Evolutionary conservation across 2,113 vertebrate species (phyloP).

Genomic region (Macquaria ambigua): DNA sequence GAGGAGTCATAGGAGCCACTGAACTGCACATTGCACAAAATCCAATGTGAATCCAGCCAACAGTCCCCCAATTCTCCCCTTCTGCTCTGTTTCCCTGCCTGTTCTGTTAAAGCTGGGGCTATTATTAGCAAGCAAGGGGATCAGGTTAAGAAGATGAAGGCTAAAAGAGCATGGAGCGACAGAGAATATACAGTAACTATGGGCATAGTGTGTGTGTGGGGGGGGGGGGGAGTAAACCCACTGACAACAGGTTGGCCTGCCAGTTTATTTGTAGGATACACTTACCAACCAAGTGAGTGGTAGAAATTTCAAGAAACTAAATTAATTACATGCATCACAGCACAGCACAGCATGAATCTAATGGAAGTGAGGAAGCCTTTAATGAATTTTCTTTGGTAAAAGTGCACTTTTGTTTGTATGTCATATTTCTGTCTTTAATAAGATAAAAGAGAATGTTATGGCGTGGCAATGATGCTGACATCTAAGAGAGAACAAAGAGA

Average conservation of each 20-base stretch:
- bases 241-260: slow-evolving; percentile 17
- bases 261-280: slow-evolving; percentile 9
- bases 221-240: not conserved
- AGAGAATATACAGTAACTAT: slow-evolving; percentile 28
- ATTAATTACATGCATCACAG: not conserved
- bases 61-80: slow-evolving; percentile 24
- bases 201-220: not conserved
- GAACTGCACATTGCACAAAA: slow-evolving; percentile 52
- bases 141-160: slow-evolving; percentile 60
- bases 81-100: slow-evolving; percentile 57
- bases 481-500: not conserved
- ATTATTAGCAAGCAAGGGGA: slow-evolving; percentile 62
- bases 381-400: not conserved
- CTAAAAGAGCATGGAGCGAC: slow-evolving; percentile 37
- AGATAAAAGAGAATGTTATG: slow-evolving; percentile 12
- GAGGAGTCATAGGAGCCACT: slow-evolving; percentile 41
- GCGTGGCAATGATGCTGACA: not conserved
- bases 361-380: not conserved
- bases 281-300: not conserved
- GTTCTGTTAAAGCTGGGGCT: slow-evolving; percentile 50
- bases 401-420: not conserved
- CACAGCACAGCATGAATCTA: not conserved
- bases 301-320: not conserved
- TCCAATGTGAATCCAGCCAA: slow-evolving; percentile 55
- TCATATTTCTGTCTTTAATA: not conserved